Conservation (phyloP, 2,888 invertebrate species). For the Drosophila acutilabella region DNA sequence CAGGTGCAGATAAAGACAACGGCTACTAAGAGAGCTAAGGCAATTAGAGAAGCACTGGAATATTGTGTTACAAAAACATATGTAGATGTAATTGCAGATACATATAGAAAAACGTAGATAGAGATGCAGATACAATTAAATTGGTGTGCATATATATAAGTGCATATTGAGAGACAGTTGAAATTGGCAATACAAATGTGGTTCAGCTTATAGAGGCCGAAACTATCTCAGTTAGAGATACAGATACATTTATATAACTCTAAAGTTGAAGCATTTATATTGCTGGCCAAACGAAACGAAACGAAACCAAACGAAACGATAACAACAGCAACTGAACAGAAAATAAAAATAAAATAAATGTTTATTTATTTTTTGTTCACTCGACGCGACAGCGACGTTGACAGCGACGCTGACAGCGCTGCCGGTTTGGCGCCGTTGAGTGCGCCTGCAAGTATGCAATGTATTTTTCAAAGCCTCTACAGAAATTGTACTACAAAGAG, state of each 20-base stretch:
- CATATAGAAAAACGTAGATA: neutral
- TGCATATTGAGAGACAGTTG: neutral
- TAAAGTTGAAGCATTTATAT: slow-evolving; percentile 41
- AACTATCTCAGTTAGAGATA: slow-evolving; percentile 4
- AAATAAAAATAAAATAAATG: slow-evolving; percentile 30
- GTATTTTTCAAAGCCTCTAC: slow-evolving; percentile 60
- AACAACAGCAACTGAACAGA: slow-evolving; percentile 15
- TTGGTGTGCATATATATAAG: neutral
- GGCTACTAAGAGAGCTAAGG: neutral
- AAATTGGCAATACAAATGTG: slow-evolving; percentile 1
- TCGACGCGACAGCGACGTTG: slow-evolving; percentile 34
- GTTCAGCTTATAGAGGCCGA: neutral
- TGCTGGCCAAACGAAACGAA: slow-evolving; percentile 14
- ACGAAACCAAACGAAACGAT: slow-evolving; percentile 18
- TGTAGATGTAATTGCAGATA: neutral
- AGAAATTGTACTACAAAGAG: slow-evolving; percentile 25
- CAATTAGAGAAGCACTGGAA: neutral
- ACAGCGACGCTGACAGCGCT: slow-evolving; percentile 55
- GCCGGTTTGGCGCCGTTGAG: slow-evolving; percentile 50
- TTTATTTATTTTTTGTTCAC: slow-evolving; percentile 25
- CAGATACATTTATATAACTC: slow-evolving; percentile 31
- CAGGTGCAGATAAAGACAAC: neutral
- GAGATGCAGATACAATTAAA: slow-evolving; percentile 11
- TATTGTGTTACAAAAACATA: neutral
- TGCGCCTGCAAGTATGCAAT: slow-evolving; percentile 38